phyloP scores from a whole-genome alignment of 2,888 invertebrate genomes.

The Phortica okadai region DNA sequence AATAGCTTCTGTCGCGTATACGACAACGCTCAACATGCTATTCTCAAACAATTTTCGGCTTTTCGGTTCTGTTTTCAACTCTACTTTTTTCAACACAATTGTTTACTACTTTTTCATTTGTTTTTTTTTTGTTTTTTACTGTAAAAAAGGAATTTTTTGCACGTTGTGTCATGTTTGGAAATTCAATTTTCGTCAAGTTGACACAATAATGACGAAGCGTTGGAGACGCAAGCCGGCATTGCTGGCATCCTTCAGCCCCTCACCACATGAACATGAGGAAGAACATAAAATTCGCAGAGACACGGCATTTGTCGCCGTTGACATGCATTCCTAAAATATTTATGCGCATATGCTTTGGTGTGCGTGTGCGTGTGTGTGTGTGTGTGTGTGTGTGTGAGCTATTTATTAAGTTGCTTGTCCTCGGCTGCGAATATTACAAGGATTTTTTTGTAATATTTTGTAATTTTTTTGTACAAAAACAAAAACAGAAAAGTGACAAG shows the following conservation, averaged over 20 bases:
- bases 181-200: slow-evolving; percentile 59
- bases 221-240: not conserved
- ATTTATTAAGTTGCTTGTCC: no score
- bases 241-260: not conserved
- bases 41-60: slow-evolving; percentile 55
- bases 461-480: no score
- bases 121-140: not conserved
- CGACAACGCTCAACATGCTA: slow-evolving; percentile 18
- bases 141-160: slow-evolving; percentile 3
- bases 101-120: slow-evolving; percentile 23
- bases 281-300: not conserved
- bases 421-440: no score
- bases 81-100: not conserved
- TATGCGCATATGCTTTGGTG: not conserved
- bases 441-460: no score
- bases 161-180: slow-evolving; percentile 50
- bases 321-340: slow-evolving; percentile 25
- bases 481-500: no score
- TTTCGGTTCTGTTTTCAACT: slow-evolving; percentile 47
- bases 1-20: slow-evolving; percentile 2
- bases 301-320: slow-evolving; percentile 31
- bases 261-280: not conserved
- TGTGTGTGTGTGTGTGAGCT: no score
- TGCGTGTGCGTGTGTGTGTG: not conserved
- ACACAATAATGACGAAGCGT: slow-evolving; percentile 42